phyloP scores from a whole-genome alignment of 2,113 vertebrate species.

The Phoenicopterus ruber region DNA sequence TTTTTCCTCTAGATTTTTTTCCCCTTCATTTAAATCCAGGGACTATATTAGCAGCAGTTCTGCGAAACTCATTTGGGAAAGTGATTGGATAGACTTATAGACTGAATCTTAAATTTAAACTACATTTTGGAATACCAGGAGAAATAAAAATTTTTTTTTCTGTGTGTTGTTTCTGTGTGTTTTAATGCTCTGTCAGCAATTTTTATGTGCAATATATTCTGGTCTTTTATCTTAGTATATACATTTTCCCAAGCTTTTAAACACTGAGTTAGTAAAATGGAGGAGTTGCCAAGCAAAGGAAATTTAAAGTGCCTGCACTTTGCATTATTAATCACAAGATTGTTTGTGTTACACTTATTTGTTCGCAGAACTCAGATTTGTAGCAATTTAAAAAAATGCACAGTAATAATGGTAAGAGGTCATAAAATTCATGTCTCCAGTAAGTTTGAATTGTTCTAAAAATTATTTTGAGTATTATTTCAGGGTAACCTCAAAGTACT shows the following conservation, averaged over 20 bases:
- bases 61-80: neutral
- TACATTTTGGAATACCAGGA: slow-evolving; percentile 2
- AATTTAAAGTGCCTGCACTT: neutral
- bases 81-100: neutral
- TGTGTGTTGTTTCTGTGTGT: neutral
- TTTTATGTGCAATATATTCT: neutral
- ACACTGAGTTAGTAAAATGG: neutral
- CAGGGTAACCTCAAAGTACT: neutral
- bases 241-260: neutral
- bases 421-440: neutral
- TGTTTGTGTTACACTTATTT: neutral
- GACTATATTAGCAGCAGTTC: neutral
- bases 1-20: neutral
- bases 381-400: neutral
- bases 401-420: neutral
- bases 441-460: neutral
- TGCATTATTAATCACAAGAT: neutral
- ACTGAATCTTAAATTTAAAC: slow-evolving; percentile 34
- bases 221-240: neutral
- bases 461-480: neutral
- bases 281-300: neutral
- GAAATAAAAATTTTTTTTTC: neutral
- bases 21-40: neutral
- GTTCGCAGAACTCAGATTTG: neutral
- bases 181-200: neutral